Evolutionary conservation across 2,888 invertebrate genomes (phyloP).

Genomic region (Andrena bucephala): DNA sequence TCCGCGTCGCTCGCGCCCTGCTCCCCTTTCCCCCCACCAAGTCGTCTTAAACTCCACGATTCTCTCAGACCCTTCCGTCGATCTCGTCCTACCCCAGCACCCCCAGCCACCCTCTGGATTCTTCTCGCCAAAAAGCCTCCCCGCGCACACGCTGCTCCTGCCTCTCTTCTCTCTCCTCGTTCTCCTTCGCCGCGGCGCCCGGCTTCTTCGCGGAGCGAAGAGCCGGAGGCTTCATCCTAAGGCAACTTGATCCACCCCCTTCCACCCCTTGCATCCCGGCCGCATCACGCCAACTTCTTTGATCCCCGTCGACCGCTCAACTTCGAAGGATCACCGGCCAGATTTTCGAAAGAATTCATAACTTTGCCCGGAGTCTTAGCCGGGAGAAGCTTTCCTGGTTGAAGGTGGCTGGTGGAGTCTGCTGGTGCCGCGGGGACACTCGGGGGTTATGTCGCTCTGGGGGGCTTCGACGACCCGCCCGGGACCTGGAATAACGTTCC

Average conservation of each 20-base stretch:
- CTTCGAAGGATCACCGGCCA: constrained; percentile 77
- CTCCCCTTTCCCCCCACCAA: constrained; percentile 62
- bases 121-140: constrained; percentile 39
- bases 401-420: not conserved
- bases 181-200: constrained; percentile 35
- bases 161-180: constrained; percentile 28
- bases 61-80: constrained; percentile 61
- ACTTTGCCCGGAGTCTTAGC: constrained; percentile 75
- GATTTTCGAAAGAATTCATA: constrained; percentile 83
- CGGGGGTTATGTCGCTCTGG: constrained; percentile 62
- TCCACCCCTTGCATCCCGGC: constrained; percentile 64
- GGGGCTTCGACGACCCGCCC: constrained; percentile 41
- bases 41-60: constrained; percentile 69
- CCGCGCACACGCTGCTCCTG: constrained; percentile 11
- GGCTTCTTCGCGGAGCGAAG: constrained; percentile 54
- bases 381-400: constrained; percentile 64
- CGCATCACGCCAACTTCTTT: constrained; percentile 75
- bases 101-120: constrained; percentile 30
- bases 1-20: constrained; percentile 78
- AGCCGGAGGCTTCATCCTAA: constrained; percentile 78
- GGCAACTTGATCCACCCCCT: constrained; percentile 82
- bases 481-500: constrained; percentile 50
- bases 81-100: constrained; percentile 52
- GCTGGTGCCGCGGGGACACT: constrained; percentile 40
- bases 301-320: constrained; percentile 79